Base-by-base conservation (phyloP, 2,888 invertebrate genomes). In the Balanococcus diminutus region DNA sequence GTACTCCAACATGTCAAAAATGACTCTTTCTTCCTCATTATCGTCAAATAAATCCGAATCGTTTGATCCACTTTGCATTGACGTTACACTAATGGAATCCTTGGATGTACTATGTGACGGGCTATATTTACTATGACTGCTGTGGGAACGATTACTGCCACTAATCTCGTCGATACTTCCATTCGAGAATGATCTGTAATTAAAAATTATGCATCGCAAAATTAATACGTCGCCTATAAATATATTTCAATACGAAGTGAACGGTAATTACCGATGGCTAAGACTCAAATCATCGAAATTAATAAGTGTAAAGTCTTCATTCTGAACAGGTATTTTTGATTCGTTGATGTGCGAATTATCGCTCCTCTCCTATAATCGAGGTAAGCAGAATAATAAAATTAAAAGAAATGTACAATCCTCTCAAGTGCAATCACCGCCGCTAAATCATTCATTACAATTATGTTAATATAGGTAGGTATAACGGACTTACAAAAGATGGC, bases 1-100 rank as follows among this genome's bases (percentile, higher is more conserved):
- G 87, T 86, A 88, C 88, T 88, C 87, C 36, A 88, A 86, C 14
- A 87, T 88, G 19, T 88, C 88, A 72, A 87, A 87, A 67, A 88
- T 81, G 36, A 88, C 87, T 39, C 86, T 81, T 61, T 88, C 88
- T 31, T 88, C 88, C 42, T 87, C 87, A 19, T 88, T 88, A 25
- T 85, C 83, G 14, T 86, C 87, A 9, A 87, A 87, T 22, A 87
- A 87, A 22, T 82, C 86, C 5, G 85, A 79, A 83, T 22, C 82
- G 61, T 87, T 87, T n/a, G 86, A 75, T 22, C 79, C 86, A 61
- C 87, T 87, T 36, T 82, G 87, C 31, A 86, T 87, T 9, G 88
- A 88, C 11, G 87, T 82, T 11, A 88, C 82, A 75, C 88, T 88
- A 42, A 88, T 61, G 11, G 87, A 87, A 72, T 88, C 88, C 61